Base-by-base conservation (phyloP, 1,140 invertebrate species). In the Leptinotarsa undecemlineata region DNA sequence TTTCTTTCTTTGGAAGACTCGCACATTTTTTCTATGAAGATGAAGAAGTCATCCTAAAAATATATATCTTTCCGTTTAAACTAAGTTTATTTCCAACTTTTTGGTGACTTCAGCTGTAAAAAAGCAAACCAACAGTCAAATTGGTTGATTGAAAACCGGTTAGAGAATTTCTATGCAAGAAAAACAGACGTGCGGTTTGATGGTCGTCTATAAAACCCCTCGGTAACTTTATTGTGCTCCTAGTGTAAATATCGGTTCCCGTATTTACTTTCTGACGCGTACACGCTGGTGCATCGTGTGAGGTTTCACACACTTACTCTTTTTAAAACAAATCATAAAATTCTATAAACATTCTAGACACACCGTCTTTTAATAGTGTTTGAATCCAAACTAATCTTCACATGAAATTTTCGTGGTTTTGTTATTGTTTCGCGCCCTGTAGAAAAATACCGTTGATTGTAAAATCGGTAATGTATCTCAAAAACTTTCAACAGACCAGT, bases 311-410 rank as follows among this genome's bases (percentile, higher is more conserved):
- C 80, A 83, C 82, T 83, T 82, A 82, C 80, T 74, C 81, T 77
- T 79, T 81, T 76, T 82, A 82, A 82, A 83, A 82, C 82, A 83
- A 83, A 83, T 83, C 82, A 83, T 83, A 83, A 83, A 83, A 77
- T 80, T 77, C 73, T 78, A 78, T 83, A 83, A 83, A 83, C 82
- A 82, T 77, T 71, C 76, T 72, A 74, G 72, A 74, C 72, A 72
- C 77, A 81, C 76, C 78, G 72, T 71, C 71, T 80, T 78, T 80
- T 80, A 78, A 78, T 77, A 77, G 76, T 77, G 76, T 77, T 74
- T 77, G 69, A 76, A 74, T 72, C 76, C 72, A 77, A 77, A 77
- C 75, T 76, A 76, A 76, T 76, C 74, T 76, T 61, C 70, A 62
- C 74, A 69, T 76, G 71, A 72, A 76, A 76, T 19, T 57, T 72